phyloP scores from a whole-genome alignment of 2,113 vertebrate genomes.

The Sprattus sprattus region DNA sequence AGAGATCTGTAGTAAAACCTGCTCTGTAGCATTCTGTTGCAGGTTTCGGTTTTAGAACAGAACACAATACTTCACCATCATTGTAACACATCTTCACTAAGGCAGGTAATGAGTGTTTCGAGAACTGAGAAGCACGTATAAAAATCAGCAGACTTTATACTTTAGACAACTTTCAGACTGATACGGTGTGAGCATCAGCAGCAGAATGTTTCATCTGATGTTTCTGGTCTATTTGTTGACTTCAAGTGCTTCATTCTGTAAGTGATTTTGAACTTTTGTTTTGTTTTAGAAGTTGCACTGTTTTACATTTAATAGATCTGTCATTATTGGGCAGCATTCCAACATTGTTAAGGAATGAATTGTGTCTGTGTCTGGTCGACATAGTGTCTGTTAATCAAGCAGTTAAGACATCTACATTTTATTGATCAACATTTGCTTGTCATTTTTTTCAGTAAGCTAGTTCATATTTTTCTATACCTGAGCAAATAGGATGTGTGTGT shows the following conservation, averaged over 20 bases:
- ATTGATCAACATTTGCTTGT: no score
- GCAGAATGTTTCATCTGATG: not conserved
- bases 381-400: no score
- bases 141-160: no score
- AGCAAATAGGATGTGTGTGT: no score
- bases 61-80: not conserved
- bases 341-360: no score
- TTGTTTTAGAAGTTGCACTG: not conserved
- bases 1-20: not conserved
- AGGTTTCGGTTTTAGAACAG: not conserved
- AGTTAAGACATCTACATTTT: no score
- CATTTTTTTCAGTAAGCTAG: no score
- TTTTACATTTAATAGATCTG: not conserved
- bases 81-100: not conserved
- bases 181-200: not conserved
- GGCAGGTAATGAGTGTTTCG: not conserved
- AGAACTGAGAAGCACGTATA: not conserved
- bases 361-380: no score
- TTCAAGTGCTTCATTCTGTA: not conserved
- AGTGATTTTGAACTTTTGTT: not conserved
- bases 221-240: not conserved
- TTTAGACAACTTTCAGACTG: not conserved
- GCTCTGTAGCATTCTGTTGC: not conserved
- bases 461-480: no score
- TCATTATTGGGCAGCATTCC: not conserved